Percentiles rank a stretch among this genome's conserved stretches.
Conservation (phyloP, 92 coral and sea anemone species). For the Porites divaricata region DNA sequence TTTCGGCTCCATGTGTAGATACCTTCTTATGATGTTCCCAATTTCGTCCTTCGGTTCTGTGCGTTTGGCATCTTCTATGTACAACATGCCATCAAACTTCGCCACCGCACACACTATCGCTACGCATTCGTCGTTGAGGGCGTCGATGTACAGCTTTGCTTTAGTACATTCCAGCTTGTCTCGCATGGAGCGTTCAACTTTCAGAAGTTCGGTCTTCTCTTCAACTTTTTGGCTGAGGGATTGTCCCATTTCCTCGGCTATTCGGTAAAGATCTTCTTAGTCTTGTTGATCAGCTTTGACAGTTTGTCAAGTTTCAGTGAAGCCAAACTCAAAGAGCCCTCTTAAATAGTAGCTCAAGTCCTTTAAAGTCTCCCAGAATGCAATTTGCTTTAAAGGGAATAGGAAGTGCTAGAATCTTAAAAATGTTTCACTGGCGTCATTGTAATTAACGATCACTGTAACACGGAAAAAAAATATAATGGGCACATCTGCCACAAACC, state of each 20-base stretch:
- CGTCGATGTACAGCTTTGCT: conserved; percentile 6
- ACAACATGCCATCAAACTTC: neutral
- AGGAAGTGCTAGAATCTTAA: neutral
- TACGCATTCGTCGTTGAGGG: conserved; percentile 30
- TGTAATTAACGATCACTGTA: neutral
- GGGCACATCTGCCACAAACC: neutral
- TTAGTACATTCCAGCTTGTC: neutral
- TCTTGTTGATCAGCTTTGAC: neutral
- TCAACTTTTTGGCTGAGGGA: neutral
- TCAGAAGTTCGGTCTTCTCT: neutral
- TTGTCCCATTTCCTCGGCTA: conserved; percentile 19
- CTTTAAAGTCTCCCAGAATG: neutral
- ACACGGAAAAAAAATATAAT: neutral
- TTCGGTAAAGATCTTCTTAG: neutral
- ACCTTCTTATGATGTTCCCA: neutral
- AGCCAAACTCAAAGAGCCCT: neutral
- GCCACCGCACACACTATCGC: conserved; percentile 35
- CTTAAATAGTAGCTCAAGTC: neutral
- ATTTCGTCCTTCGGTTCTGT: neutral
- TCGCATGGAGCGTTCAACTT: neutral
- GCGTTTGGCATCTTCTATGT: neutral
- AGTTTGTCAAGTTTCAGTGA: neutral
- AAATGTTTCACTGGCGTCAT: neutral
- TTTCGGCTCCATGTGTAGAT: neutral
- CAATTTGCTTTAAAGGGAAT: neutral